phyloP scores from a whole-genome alignment of 1,140 invertebrate species.

The Argopecten irradians region DNA sequence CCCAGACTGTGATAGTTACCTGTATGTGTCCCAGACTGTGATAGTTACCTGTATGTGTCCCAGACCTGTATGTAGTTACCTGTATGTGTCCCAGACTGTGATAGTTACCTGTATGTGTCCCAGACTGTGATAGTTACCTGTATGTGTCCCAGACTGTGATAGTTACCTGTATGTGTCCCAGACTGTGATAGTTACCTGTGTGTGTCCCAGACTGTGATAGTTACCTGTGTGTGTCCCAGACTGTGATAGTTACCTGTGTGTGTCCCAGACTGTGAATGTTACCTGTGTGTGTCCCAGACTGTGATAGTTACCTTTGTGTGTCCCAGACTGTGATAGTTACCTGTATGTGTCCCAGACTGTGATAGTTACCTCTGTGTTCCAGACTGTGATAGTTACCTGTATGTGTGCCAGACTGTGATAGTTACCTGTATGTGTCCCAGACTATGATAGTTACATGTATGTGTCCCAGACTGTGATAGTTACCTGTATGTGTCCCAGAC shows the following conservation, averaged over 20 bases:
- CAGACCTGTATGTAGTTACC: no score
- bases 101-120: no score
- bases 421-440: slow-evolving; percentile 3
- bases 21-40: no score
- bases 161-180: no score
- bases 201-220: background rate
- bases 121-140: no score
- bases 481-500: background rate
- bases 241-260: slow-evolving; percentile 14
- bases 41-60: no score
- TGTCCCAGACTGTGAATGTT: background rate
- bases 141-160: no score
- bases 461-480: background rate
- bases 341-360: background rate
- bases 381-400: background rate
- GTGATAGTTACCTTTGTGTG: slow-evolving; percentile 4
- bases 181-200: no score
- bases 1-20: no score
- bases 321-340: no score
- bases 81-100: no score
- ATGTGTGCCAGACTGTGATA: background rate
- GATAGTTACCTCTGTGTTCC: background rate
- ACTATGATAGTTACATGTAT: no score
- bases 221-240: slow-evolving; percentile 1
- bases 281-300: background rate